Percentiles rank a stretch among this genome's conserved stretches.
Conservation (phyloP, 2,797 vertebrate species). For the Spheniscus humboldti region DNA sequence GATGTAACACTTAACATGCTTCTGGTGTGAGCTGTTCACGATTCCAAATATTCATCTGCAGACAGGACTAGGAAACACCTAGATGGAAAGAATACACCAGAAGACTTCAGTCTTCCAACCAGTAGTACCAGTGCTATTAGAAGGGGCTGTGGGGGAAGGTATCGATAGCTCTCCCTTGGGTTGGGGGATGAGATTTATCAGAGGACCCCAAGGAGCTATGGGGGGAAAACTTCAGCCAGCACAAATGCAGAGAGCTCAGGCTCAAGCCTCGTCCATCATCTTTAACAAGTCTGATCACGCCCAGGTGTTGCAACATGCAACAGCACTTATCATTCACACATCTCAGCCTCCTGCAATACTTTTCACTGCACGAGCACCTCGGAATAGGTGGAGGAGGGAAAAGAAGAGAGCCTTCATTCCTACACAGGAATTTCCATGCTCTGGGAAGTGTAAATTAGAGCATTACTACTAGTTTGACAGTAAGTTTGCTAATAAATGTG, state of each 20-base stretch:
- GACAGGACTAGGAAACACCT: not conserved
- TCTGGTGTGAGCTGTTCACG: not conserved
- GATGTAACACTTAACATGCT: not conserved
- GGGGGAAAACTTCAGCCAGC: not conserved
- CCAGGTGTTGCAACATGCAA: not conserved
- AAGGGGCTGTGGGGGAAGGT: not conserved
- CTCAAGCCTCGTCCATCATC: not conserved
- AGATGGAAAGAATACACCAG: not conserved
- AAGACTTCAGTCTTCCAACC: not conserved
- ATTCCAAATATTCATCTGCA: not conserved
- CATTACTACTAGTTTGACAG: conserved; percentile 45
- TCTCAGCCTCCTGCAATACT: conserved; percentile 6
- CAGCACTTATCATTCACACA: not conserved
- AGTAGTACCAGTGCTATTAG: not conserved
- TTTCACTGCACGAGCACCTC: not conserved
- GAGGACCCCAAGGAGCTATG: not conserved
- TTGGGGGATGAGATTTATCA: not conserved
- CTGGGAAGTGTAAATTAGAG: conserved; percentile 62
- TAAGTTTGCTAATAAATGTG: conserved; percentile 49
- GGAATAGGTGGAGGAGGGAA: conserved; percentile 21
- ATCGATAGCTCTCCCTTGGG: not conserved
- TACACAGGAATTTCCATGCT: conserved; percentile 40
- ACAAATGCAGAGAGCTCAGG: not conserved
- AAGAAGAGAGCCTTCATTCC: conserved; percentile 24
- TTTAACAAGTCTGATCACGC: not conserved